phyloP scores from a whole-genome alignment of 2,888 invertebrate species.

The Epistrophe eligans region DNA sequence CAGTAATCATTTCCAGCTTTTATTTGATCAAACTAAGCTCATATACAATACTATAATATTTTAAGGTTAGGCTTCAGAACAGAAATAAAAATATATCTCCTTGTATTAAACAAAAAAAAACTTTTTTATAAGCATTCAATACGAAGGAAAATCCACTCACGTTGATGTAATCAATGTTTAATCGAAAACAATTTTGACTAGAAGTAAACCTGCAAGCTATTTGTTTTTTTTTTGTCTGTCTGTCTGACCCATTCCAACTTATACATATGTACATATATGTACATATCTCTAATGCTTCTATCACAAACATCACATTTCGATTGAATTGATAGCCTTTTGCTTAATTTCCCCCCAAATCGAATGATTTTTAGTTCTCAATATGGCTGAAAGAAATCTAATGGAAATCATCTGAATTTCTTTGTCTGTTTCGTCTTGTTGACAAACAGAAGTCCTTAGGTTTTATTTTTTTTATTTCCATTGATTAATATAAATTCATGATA shows the following conservation, averaged over 20 bases:
- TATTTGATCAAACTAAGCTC: too few species aligned
- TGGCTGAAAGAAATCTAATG: slow-evolving; percentile 13
- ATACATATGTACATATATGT: not conserved
- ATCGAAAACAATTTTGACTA: slow-evolving; percentile 52
- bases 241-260: not conserved
- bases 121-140: not conserved
- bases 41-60: too few species aligned
- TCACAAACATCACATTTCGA: slow-evolving; percentile 66
- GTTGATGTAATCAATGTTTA: slow-evolving; percentile 63
- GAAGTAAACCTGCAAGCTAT: slow-evolving; percentile 42
- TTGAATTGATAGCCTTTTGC: slow-evolving; percentile 70
- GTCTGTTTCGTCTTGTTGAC: slow-evolving; percentile 11
- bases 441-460: slow-evolving; percentile 50
- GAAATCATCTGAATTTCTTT: slow-evolving; percentile 12
- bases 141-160: slow-evolving; percentile 32
- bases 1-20: too few species aligned
- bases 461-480: slow-evolving; percentile 48
- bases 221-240: not conserved
- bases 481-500: slow-evolving; percentile 72
- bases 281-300: slow-evolving; percentile 61
- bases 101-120: too few species aligned
- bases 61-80: too few species aligned
- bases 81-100: too few species aligned
- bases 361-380: slow-evolving; percentile 54
- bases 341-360: slow-evolving; percentile 68